phyloP scores from a whole-genome alignment of 2,113 vertebrate genomes.

The Mesembrinibis cayennensis region DNA sequence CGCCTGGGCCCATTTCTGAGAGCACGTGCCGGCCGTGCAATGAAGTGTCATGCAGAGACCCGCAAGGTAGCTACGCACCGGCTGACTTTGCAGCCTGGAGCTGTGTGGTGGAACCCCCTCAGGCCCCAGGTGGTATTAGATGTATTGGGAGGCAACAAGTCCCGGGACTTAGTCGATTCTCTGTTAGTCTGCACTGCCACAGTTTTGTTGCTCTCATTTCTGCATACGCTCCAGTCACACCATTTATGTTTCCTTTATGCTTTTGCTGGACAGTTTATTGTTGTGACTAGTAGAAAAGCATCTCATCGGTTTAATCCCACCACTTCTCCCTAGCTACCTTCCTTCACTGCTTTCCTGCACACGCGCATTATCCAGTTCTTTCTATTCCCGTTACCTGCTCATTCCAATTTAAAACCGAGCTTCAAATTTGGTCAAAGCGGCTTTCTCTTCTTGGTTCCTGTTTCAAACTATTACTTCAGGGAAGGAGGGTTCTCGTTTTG shows the following conservation, averaged over 20 bases:
- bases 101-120: background rate
- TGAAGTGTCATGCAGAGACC: rapidly evolving
- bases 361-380: background rate
- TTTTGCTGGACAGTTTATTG: background rate
- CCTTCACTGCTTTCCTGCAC: background rate
- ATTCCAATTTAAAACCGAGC: background rate
- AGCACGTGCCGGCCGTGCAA: rapidly evolving
- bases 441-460: background rate
- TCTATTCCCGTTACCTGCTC: background rate
- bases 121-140: background rate
- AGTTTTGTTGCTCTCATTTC: background rate
- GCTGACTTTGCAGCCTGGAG: background rate
- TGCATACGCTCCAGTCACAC: background rate
- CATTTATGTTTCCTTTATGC: background rate
- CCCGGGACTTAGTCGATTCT: rapidly evolving
- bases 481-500: background rate
- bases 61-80: rapidly evolving
- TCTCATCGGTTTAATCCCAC: background rate
- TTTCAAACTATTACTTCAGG: background rate
- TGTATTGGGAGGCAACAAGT: background rate
- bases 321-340: background rate
- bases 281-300: background rate
- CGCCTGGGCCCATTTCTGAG: background rate
- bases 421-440: background rate
- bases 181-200: background rate